Base-by-base conservation (phyloP, 2,888 invertebrate species). In the Gonocerus acuteangulatus region DNA sequence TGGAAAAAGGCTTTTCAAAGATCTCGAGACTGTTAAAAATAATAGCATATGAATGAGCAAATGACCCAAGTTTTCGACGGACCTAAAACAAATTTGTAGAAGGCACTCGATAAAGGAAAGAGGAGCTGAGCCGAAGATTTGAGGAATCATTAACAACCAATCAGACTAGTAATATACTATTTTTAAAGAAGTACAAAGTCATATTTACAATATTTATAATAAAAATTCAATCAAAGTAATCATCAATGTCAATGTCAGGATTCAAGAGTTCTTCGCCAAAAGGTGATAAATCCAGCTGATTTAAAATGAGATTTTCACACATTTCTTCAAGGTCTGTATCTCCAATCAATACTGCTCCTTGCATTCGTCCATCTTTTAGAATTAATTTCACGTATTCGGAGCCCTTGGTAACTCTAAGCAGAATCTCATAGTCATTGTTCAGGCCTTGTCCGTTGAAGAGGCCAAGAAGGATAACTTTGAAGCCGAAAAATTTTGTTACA, bases 201-300 rank as follows among this genome's bases (percentile, higher is more conserved):
- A n/a, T n/a, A n/a, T n/a, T n/a, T n/a, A n/a, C n/a, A n/a, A n/a
- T n/a, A n/a, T n/a, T n/a, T n/a, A n/a, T n/a, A n/a, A n/a, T n/a
- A n/a, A n/a, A n/a, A n/a, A n/a, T n/a, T 75, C 75, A 97, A 81
- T 99, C 99, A 82, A 99, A 99, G 77, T 94, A 99, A 78, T 99
- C 99, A 75, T 97, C 97, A 71, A 99, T 91, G 73, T 99, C 97
- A 71, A 99, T 88, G 73, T 90, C 82, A 18, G 96, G 95, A 79
- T 99, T 87, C 7, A 99, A 79, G 69, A 99, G 84, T 74, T 95
- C 88, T 74, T 95, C 92, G 60, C 93, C 95, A 74, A 87, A 89
- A 9, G 82, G 79, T 60, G 86, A 85, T 62, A 99, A 78, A 77
- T 97, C 95, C 62, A 94, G 80, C 73, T 94, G 88, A 78, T 97